Percentiles rank a stretch among this genome's conserved stretches.
Evolutionary conservation across 2,888 invertebrate species (phyloP).

Genomic region (Lobophora halterata): DNA sequence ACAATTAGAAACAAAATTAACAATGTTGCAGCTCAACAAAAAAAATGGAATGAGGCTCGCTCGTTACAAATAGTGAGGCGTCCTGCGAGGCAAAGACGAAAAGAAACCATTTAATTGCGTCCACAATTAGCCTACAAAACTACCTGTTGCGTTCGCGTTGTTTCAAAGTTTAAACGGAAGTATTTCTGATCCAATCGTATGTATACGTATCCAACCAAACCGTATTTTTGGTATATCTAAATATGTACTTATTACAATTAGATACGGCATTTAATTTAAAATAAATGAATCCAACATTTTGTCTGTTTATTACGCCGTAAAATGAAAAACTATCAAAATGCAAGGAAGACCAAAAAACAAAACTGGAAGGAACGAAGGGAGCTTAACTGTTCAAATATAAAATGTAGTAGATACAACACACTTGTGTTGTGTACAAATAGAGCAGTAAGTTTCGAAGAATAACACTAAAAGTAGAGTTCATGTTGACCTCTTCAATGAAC

Average conservation of each 20-base stretch:
- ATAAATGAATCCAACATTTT: no score
- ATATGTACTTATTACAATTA: no score
- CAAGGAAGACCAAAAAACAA: no score
- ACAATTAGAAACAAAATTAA: slow-evolving; percentile 48
- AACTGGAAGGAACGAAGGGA: no score
- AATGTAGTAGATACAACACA: no score
- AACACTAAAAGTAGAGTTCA: slow-evolving; percentile 44
- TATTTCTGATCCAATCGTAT: slow-evolving; percentile 8
- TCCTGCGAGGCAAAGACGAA: slow-evolving; percentile 50
- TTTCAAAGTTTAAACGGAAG: slow-evolving; percentile 43
- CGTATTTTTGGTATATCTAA: no score
- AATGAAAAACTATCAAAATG: no score
- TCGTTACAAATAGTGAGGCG: slow-evolving; percentile 54
- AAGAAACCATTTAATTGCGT: slow-evolving; percentile 65
- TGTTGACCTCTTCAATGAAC: slow-evolving; percentile 57
- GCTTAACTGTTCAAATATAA: no score
- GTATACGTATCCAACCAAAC: no score
- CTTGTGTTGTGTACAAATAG: slow-evolving; percentile 17
- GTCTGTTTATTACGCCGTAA: no score
- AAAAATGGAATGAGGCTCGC: slow-evolving; percentile 45
- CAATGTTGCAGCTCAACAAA: slow-evolving; percentile 51
- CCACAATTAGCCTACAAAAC: slow-evolving; percentile 67
- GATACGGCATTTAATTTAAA: no score
- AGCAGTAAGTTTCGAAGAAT: slow-evolving; percentile 40
- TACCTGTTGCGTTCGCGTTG: slow-evolving; percentile 61